Base-by-base conservation (phyloP, 2,113 vertebrate genomes). In the Dipodomys stephensi region DNA sequence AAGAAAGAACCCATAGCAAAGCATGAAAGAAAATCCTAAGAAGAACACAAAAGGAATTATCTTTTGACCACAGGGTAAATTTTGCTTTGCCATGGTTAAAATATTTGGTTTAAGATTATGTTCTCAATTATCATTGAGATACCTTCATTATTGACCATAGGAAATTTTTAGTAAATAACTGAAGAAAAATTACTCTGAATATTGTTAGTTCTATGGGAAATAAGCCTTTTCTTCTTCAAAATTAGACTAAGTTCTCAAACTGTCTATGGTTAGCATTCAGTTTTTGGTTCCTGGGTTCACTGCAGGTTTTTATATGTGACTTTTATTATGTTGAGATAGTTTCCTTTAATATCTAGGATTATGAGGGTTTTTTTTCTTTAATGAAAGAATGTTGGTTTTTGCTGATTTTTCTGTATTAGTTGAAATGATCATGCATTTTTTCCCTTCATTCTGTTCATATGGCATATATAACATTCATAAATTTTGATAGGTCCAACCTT, bases 221-320 rank as follows among this genome's bases (percentile, higher is more conserved):
- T 16, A 72, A 79, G 23, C 11, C 23, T 82, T 92, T 81, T 69
- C 60, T 81, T 65, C 49, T n/a, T 80, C 81, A 89, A 32, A 81
- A 93, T 85, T 85, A 81, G 92, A 72, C 76, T 67, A 67, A 76
- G 86, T 49, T 28, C 53, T 81, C 18, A 90, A 72, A 94, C 77
- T 53, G 28, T 49, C 69, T 88, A 67, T 32, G 49, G 19, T 11
- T 49, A 49, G 49, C 49, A 49, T 53, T 57, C 53, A 27, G 53
- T 35, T 30, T 85, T 85, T 35, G 46, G 57, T 8, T n/a, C 20
- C 32, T 44, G 57, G 73, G 32, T 11, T 39, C 25, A 30, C 16
- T 44, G 23, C 18, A 20, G 73, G 39, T 53, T 78, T 79, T 35
- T 35, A 68, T 46, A 68, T 12, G 16, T 68, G 15, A 44, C 13